Evolutionary conservation across 1,140 invertebrate species (phyloP).

Genomic region (Drosophila nigromelanica): DNA sequence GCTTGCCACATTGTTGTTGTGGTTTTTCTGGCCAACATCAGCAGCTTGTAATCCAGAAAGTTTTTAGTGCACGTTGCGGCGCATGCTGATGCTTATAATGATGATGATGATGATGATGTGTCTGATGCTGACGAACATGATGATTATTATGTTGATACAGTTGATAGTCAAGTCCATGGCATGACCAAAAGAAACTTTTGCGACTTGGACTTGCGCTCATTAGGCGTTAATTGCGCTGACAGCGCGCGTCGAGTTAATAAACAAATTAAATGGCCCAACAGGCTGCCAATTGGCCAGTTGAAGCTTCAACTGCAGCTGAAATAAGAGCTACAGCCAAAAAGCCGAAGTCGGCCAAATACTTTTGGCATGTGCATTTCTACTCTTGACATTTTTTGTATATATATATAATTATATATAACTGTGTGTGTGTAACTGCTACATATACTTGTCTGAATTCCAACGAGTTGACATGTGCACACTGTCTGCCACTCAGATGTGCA

Average conservation of each 20-base stretch:
- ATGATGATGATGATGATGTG: constrained; percentile 15
- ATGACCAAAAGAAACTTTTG: constrained; percentile 47
- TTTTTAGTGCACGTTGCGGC: constrained; percentile 44
- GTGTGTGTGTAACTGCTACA: constrained; percentile 18
- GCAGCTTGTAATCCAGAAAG: constrained; percentile 37
- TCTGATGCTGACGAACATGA: not conserved
- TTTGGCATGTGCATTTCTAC: constrained; percentile 34
- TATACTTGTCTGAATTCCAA: constrained; percentile 52
- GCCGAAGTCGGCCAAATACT: constrained; percentile 28
- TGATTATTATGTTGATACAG: constrained; percentile 24
- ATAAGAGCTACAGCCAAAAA: constrained; percentile 2
- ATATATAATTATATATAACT: not conserved
- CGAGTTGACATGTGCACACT: constrained; percentile 61
- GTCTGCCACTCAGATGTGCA: constrained; percentile 54
- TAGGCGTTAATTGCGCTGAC: constrained; percentile 48
- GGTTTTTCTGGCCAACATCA: constrained; percentile 47
- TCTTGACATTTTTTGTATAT: constrained; percentile 29
- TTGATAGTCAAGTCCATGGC: constrained; percentile 24
- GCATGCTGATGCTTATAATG: constrained; percentile 17
- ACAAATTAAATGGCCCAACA: constrained; percentile 49
- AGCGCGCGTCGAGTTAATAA: constrained; percentile 52
- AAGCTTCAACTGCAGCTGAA: not conserved
- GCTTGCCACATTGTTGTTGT: constrained; percentile 61
- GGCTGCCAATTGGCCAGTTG: constrained; percentile 46
- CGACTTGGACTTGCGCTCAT: constrained; percentile 42